phyloP scores from a whole-genome alignment of 2,888 invertebrate species.

The Pyrgus malvae region DNA sequence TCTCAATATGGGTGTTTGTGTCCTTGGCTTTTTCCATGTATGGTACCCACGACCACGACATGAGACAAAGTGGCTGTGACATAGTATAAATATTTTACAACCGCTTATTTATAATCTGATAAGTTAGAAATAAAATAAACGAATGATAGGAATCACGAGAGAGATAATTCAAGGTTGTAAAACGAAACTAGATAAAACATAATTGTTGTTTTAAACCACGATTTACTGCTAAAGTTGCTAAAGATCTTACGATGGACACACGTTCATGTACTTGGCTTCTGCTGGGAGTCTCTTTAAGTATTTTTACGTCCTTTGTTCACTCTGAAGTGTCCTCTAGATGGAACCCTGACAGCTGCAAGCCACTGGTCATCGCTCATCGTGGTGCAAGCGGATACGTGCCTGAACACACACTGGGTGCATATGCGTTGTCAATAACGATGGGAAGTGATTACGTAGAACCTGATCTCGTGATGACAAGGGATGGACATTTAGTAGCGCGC shows the following conservation, averaged over 20 bases:
- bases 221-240: constrained; percentile 1
- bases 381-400: constrained; percentile 73
- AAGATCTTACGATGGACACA: constrained; percentile 9
- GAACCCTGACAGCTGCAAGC: constrained; percentile 24
- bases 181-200: constrained; percentile 8
- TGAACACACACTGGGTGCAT: constrained; percentile 70
- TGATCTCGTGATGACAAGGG: constrained; percentile 69
- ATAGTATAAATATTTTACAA: background rate
- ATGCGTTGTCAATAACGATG: constrained; percentile 66
- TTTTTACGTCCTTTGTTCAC: background rate
- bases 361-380: constrained; percentile 59
- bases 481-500: constrained; percentile 59
- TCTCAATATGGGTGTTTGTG: too few relatives aligned
- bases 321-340: constrained; percentile 1
- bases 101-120: constrained; percentile 7
- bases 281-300: background rate
- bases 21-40: too few relatives aligned
- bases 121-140: constrained; percentile 7
- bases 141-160: background rate
- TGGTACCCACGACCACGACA: background rate
- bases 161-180: constrained; percentile 14
- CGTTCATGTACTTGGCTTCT: background rate
- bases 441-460: constrained; percentile 73
- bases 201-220: constrained; percentile 1
- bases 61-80: background rate